Percentiles rank a stretch among this genome's conserved stretches.
Conservation (phyloP, 2,113 vertebrate genomes). For the Romanogobio albipinnatus region DNA sequence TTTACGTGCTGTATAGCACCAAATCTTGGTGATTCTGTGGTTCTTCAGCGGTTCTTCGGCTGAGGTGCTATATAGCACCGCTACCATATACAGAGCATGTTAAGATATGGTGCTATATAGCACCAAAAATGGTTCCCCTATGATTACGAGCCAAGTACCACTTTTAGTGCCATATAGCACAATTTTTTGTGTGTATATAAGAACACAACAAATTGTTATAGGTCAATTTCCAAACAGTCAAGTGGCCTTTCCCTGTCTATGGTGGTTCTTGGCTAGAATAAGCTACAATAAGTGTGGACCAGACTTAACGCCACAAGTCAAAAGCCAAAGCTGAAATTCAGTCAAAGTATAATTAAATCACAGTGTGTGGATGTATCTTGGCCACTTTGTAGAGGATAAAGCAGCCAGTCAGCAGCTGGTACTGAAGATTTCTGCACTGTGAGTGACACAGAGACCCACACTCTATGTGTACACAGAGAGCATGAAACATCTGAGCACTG, state of each 20-base stretch:
- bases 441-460: conserved; percentile 10
- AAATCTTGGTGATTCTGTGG: too few species aligned
- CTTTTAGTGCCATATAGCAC: too few species aligned
- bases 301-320: background rate
- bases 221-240: background rate
- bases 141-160: too few species aligned
- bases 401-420: background rate
- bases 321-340: background rate
- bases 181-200: too few species aligned
- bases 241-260: background rate
- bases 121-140: too few species aligned
- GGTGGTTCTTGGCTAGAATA: background rate
- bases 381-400: conserved; percentile 9
- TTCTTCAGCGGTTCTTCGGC: too few species aligned
- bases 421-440: conserved; percentile 5
- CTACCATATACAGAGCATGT: too few species aligned
- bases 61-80: too few species aligned
- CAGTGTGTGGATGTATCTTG: background rate
- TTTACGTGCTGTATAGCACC: too few species aligned
- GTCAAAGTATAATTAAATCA: conserved; percentile 8
- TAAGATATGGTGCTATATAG: too few species aligned
- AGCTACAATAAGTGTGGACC: background rate
- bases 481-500: conserved; percentile 18
- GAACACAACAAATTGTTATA: background rate
- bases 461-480: background rate